Base-by-base conservation (phyloP, 2,888 invertebrate species). In the Formica aserva region DNA sequence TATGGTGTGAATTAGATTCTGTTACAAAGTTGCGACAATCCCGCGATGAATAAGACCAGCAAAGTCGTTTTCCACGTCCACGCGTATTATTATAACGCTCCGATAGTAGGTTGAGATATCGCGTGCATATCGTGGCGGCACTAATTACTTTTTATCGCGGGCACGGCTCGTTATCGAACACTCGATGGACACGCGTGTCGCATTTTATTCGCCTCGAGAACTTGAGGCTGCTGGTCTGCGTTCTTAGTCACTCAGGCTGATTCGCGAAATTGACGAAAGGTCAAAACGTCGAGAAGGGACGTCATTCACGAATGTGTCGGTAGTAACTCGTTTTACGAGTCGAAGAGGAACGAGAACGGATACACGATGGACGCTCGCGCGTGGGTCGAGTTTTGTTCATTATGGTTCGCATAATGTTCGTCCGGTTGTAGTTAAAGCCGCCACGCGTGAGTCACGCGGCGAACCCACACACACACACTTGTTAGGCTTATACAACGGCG, bases 361-460 rank as follows among this genome's bases (percentile, higher is more conserved):
- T 45, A 18, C 11, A 75, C 22, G 32, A 35, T 18, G 26, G n/a
- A 13, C n/a, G 35, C 35, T 67, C 45, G 45, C 45, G 71, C 81
- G 81, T 82, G 74, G 74, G 84, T 74, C 67, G 67, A 48, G 57
- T 83, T 84, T 81, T 52, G 67, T 81, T 48, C 48, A 69, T 63
- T 38, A 62, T 55, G 69, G 52, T 67, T 84, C 52, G 67, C 84
- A 81, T 74, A 81, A 81, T 35, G 35, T 35, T 32, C 52, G 48
- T 32, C 15, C 52, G 48, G 15, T 32, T 57, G n/a, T 57, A 66
- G 60, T 63, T 71, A 45, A 74, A 66, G 32, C 38, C n/a, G 81
- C 65, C 84, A 67, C 62, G 38, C 81, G 72, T 67, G 55, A 83
- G 52, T 83, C 81, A 81, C 72, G 60, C 80, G 77, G 22, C 55